Percentiles rank a stretch among this genome's conserved stretches.
phyloP scores from a whole-genome alignment of 2,888 invertebrate species.

The Resseliella maxima region DNA sequence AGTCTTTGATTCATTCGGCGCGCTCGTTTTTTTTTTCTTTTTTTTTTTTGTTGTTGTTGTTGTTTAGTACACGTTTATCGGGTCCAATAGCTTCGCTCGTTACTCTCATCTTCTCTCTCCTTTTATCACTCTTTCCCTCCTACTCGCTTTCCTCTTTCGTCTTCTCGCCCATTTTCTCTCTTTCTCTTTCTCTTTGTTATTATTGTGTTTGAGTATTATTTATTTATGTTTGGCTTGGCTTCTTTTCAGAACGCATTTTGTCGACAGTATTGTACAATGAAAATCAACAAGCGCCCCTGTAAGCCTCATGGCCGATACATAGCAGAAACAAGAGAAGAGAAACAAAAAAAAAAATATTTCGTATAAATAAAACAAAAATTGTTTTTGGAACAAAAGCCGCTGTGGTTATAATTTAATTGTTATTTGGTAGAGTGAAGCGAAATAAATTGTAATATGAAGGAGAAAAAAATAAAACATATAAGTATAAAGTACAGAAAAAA shows the following conservation, averaged over 20 bases:
- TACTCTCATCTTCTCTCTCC: neutral
- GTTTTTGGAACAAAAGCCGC: conserved; percentile 27
- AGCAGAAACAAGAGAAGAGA: neutral
- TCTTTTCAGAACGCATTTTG: conserved; percentile 15
- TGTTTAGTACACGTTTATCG: no score
- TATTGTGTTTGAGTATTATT: conserved; percentile 23
- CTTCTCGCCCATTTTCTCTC: neutral
- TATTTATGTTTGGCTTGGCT: conserved; percentile 47
- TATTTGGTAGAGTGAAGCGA: conserved; percentile 4
- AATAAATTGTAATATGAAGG: neutral
- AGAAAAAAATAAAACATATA: neutral
- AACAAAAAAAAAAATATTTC: neutral
- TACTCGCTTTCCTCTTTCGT: neutral
- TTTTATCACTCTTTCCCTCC: neutral
- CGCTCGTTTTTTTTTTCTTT: no score
- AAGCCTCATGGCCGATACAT: neutral
- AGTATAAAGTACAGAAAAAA: neutral
- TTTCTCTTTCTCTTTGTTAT: neutral
- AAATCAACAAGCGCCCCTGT: neutral
- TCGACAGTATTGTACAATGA: neutral
- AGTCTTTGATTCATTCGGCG: conserved; percentile 15
- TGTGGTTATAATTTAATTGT: conserved; percentile 48
- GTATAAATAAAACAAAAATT: conserved; percentile 31
- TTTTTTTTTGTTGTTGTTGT: no score
- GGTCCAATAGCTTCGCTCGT: no score